phyloP scores from a whole-genome alignment of 2,888 invertebrate genomes.

The Helleia helle region DNA sequence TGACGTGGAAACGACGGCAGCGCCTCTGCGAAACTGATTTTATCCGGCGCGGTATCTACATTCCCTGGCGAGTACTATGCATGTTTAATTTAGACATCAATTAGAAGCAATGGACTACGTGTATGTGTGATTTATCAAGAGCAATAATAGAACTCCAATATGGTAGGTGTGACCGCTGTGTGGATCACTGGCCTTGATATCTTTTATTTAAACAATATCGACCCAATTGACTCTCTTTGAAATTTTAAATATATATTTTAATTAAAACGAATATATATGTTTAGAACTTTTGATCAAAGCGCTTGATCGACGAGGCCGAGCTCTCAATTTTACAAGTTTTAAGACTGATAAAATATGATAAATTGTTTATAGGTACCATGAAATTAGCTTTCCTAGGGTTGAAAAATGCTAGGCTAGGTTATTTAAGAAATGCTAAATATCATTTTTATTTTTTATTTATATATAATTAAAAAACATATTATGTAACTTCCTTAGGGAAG shows the following conservation, averaged over 20 bases:
- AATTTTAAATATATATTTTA: conserved; percentile 25
- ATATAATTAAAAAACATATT: no score
- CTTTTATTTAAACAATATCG: conserved; percentile 41
- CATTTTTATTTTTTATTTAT: no score
- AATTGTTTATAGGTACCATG: no score
- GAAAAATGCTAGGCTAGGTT: no score
- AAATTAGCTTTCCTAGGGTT: no score
- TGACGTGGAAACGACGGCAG: conserved; percentile 27
- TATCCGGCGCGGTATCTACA: conserved; percentile 24
- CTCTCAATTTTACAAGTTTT: no score
- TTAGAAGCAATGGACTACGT: conserved; percentile 24
- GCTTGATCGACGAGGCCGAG: no score
- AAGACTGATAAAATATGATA: no score
- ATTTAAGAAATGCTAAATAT: no score
- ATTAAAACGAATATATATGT: no score
- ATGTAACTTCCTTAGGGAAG: no score
- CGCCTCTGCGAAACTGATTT: conserved; percentile 34
- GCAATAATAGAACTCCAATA: conserved; percentile 23
- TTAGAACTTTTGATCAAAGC: no score
- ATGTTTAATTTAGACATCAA: conserved; percentile 17
- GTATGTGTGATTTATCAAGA: conserved; percentile 19
- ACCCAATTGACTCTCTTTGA: conserved; percentile 35
- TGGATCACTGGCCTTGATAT: conserved; percentile 42
- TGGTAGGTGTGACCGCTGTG: conserved; percentile 29
- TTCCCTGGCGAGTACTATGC: conserved; percentile 14